A percentile compares a stretch with the other conserved stretches of the same genome.
These are phyloP conservation scores for Pseudococcus jackbeardsleyi DNA, from an alignment of 2,888 invertebrate species.

Conservation along the genomic window DNA sequence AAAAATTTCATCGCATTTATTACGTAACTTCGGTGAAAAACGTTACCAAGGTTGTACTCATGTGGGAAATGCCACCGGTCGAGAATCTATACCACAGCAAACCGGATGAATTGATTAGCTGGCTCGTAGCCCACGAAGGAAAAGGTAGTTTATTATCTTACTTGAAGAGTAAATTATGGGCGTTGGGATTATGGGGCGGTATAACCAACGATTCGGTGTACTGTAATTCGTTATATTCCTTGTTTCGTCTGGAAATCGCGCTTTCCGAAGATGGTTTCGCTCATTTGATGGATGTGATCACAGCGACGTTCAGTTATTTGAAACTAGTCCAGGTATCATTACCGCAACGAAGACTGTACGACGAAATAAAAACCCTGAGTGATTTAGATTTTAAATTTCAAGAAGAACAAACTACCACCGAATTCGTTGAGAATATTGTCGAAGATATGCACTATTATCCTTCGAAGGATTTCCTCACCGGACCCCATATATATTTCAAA, in stretches of 20 bases:
- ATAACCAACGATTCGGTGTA: slow-evolving; percentile 82
- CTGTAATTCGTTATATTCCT: slow-evolving; percentile 82
- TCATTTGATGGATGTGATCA: slow-evolving; percentile 80
- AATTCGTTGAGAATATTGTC: slow-evolving; percentile 83
- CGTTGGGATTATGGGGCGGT: slow-evolving; percentile 79
- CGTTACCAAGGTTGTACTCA: slow-evolving; percentile 76
- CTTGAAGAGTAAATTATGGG: slow-evolving; percentile 83
- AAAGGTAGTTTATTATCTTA: slow-evolving; percentile 85
- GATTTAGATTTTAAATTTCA: slow-evolving; percentile 77
- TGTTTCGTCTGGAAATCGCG: slow-evolving; percentile 76
- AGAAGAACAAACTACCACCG: slow-evolving; percentile 79
- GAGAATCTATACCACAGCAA: slow-evolving; percentile 80
- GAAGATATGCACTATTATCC: slow-evolving; percentile 86
- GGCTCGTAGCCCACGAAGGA: slow-evolving; percentile 87
- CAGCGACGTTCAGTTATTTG: slow-evolving; percentile 84
- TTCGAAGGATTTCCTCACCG: slow-evolving; percentile 83
- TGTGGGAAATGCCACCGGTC: slow-evolving; percentile 77
- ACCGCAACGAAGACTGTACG: slow-evolving; percentile 73
- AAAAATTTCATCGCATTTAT: slow-evolving; percentile 78
- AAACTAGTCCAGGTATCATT: slow-evolving; percentile 75
- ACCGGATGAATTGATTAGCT: slow-evolving; percentile 82
- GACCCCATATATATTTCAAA: slow-evolving; percentile 81
- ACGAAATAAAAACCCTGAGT: slow-evolving; percentile 82
- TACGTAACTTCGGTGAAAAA: slow-evolving; percentile 84
- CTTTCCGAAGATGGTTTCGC: slow-evolving; percentile 80